Conservation (phyloP, 2,888 invertebrate species). For the Globia sparganii region DNA sequence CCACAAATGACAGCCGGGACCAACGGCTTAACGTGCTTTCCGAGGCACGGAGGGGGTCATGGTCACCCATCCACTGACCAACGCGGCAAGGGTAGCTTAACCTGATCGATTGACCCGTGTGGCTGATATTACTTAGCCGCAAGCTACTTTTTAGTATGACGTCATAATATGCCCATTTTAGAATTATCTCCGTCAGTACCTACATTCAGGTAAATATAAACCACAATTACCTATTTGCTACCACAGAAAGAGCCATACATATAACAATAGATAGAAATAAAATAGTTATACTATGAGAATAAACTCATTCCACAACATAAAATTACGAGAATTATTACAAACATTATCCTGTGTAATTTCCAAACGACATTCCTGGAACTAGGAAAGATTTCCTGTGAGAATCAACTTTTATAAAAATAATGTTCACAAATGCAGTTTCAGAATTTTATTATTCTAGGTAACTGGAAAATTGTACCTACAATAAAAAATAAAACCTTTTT, state of each 20-base stretch:
- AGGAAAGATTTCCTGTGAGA: conserved; percentile 34
- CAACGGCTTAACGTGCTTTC: too few relatives aligned
- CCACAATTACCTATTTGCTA: conserved; percentile 28
- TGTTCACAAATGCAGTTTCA: conserved; percentile 1
- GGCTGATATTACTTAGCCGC: too few relatives aligned
- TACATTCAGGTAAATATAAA: conserved; percentile 37
- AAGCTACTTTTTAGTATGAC: conserved; percentile 7
- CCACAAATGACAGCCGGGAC: too few relatives aligned
- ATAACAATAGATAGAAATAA: conserved; percentile 1
- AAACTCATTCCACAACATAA: conserved; percentile 9
- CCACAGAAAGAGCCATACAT: conserved; percentile 10
- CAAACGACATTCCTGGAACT: conserved; percentile 46
- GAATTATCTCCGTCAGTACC: background rate
- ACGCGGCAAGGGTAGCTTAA: too few relatives aligned
- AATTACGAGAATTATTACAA: conserved; percentile 29
- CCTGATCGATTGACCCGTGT: too few relatives aligned
- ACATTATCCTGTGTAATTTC: conserved; percentile 57
- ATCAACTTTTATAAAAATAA: conserved; percentile 29
- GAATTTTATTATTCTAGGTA: conserved; percentile 4
- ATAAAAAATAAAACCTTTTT: too few relatives aligned
- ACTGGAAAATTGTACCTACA: background rate
- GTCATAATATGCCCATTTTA: conserved; percentile 5
- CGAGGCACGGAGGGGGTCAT: too few relatives aligned
- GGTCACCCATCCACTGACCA: too few relatives aligned
- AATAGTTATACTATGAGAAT: background rate